Evolutionary conservation across 2,888 invertebrate genomes (phyloP), one percentile per base, ranked within the genome.

Genomic region (Xestia rhomboidea): DNA sequence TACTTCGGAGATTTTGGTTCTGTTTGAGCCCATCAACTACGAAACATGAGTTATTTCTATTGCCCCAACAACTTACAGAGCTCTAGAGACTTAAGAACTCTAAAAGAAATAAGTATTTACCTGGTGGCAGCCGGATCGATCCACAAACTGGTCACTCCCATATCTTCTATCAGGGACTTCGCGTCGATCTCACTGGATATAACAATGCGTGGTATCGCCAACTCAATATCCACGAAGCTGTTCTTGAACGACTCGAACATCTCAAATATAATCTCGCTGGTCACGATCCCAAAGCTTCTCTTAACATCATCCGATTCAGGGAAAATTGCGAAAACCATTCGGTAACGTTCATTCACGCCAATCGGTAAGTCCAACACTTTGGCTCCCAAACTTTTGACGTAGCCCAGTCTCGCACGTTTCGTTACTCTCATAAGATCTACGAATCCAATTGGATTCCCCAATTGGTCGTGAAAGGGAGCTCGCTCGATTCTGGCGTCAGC

Each of bases 361-460:
- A 86, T 38, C 13, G 83, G 75, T 13, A 86, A 66, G n/a, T 86
- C 83, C 62, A 86, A 34, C 13, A 76, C 21, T 64, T 81, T 86
- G 0, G 69, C 71, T 18, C 75, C 71, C 18, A 82, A 7, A 24
- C 66, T 77, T 66, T 83, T 73, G n/a, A 85, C 15, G 62, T 78
- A 78, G 30, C 69, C 77, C 44, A 83, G 68, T 70, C 44, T 83
- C 0, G 79, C 87, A 21, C 57, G 68, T 66, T 73, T 77, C 24
- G 66, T 84, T 7, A 83, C 34, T 62, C 68, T 83, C 86, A 86
- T 86, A 13, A 86, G 72, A 54, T 86, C 86, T 7, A 86, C 86
- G 8, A 51, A 63, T 15, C 86, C 87, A 2, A 84, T 30, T 27
- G 38, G 46, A 18, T 79, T 73, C n/a, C 87, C 81, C 6, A 34